Evolutionary conservation across 2,888 invertebrate species (phyloP), one percentile per base, ranked within the genome.

Genomic region (Ormyrus labotus): DNA sequence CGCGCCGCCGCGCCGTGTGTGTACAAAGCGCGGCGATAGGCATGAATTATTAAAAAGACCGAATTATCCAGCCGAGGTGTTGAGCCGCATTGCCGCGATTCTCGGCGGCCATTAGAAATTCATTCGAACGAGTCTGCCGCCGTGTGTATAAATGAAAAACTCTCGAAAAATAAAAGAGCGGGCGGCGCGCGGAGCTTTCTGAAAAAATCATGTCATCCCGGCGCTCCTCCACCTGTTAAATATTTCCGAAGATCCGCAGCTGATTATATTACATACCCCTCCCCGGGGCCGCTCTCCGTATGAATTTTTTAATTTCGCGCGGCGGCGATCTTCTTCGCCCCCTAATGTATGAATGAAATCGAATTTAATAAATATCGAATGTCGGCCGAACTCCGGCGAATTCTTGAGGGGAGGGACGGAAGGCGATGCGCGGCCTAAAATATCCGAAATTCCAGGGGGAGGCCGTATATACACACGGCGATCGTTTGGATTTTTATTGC

Each of bases 281-380:
- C 50, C 64, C 34, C 45, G 55, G 6, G 19, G 47, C 51, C 2
- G 45, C n/a, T n/a, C 7, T 57, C 13, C n/a, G 67, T 60, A 71
- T 81, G 73, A 77, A 81, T 81, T 81, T 68, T 81, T 72, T 77
- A 81, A 81, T 73, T 77, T 58, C 73, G 68, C 73, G 53, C 51
- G 2, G 6, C 47, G 45, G 61, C 8, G 5, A 2, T 34, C 19
- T 19, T 2, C 34, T 3, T 0, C 4, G 47, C 8, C 47, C 34
- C 48, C 34, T 76, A 55, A 57, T n/a, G 57, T 71, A 78, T 71
- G 72, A 74, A 64, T 61, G 74, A 70, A 69, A 74, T 60, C 69
- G 73, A 70, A 65, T 81, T 81, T 78, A 78, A 81, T 81, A 78
- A 81, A 78, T 81, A 81, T 67, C 69, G 9, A 50, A 78, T 75